phyloP scores from a whole-genome alignment of 2,113 vertebrate genomes.

The Xerus inauris region DNA sequence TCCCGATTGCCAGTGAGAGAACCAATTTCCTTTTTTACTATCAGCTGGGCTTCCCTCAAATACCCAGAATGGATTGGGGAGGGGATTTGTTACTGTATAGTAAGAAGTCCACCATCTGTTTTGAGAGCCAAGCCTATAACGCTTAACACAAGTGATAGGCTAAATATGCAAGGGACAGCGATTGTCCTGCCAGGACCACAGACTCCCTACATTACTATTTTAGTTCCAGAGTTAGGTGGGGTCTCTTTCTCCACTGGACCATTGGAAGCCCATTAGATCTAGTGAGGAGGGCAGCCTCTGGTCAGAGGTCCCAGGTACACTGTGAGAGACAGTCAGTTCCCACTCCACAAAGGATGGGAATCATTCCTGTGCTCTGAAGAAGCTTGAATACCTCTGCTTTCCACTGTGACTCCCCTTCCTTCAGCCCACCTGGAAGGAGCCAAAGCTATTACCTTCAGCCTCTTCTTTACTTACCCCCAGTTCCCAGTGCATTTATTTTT shows the following conservation, averaged over 20 bases:
- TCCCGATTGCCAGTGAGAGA: neutral
- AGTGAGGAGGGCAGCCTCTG: neutral
- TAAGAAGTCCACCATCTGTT: neutral
- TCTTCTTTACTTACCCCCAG: neutral
- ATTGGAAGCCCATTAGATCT: neutral
- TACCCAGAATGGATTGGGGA: neutral
- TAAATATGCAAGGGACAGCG: neutral
- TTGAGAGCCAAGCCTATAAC: neutral
- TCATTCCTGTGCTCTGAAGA: neutral
- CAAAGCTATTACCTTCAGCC: neutral
- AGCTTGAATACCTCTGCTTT: neutral
- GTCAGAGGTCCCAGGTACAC: neutral
- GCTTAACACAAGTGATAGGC: neutral
- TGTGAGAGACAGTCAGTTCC: neutral
- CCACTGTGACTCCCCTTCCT: neutral
- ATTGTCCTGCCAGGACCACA: neutral
- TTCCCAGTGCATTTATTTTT: constrained; percentile 35
- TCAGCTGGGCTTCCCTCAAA: constrained; percentile 11
- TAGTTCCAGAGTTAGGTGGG: neutral
- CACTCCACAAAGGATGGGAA: neutral
- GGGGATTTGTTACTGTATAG: neutral
- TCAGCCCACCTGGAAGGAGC: neutral
- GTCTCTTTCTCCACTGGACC: no score
- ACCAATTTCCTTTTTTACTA: neutral
- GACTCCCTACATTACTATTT: neutral